Base-by-base conservation (phyloP, 2,888 invertebrate species). In the Hartigia nigra region DNA sequence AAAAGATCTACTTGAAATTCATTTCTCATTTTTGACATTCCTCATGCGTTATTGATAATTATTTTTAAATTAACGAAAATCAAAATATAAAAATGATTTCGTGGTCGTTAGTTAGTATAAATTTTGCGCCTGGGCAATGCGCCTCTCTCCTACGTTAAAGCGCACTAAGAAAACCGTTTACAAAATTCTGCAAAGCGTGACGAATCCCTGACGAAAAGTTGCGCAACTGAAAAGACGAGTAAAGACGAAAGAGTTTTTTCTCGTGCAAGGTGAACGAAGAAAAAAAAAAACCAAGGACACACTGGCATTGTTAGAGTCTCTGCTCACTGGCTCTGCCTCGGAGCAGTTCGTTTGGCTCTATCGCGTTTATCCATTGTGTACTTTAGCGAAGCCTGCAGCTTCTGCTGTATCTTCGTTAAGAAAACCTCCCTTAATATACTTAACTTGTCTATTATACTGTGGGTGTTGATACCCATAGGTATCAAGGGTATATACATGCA, bases 281-380 rank as follows among this genome's bases (percentile, higher is more conserved):
- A 39, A 4, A 39, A 2, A 9, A 2, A 23, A 23, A 14, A 34
- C 12, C 72, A 72, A 32, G 31, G 31, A 69, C 35, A 69, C 35
- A 74, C 39, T 31, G 31, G 34, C 32, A 31, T 55, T 77, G 77
- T 37, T 69, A 55, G 32, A 55, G n/a, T 70, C 34, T 32, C 55
- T 55, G 14, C 55, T 55, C 55, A 55, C 55, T 55, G 23, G 70
- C 70, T 70, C 14, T 78, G 77, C 75, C 75, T 75, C 75, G 35
- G 36, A 75, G 35, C 31, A 31, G 72, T 39, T 75, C 35, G 31
- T 32, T 37, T 39, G 36, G 55, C 36, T 75, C 70, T 70, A 75
- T 36, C 75, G 36, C 75, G 75, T 75, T 75, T 75, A 75, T 36
- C 75, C 72, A 31, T 72, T 72, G 31, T 72, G 77, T 37, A 35